phyloP scores from a whole-genome alignment of 2,113 vertebrate species.

The Melanerpes formicivorus region DNA sequence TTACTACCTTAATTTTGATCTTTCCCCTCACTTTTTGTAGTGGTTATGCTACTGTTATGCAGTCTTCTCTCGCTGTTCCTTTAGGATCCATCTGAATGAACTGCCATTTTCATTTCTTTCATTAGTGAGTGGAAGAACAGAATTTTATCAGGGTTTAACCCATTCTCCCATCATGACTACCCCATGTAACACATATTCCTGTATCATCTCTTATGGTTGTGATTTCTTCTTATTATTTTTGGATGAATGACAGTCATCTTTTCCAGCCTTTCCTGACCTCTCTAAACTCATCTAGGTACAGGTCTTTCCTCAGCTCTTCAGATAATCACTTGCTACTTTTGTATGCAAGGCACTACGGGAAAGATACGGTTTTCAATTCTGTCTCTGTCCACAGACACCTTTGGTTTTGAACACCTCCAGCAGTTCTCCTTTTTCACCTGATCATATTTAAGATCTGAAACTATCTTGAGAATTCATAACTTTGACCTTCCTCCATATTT shows the following conservation, averaged over 20 bases:
- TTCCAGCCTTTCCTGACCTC: neutral
- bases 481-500: neutral
- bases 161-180: neutral
- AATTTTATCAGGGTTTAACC: neutral
- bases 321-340: neutral
- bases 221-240: neutral
- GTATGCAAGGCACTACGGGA: neutral
- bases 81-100: neutral
- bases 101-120: neutral
- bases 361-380: neutral
- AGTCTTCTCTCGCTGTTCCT: neutral
- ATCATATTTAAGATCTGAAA: neutral
- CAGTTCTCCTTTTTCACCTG: neutral
- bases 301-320: neutral
- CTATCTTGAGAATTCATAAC: neutral
- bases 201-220: neutral
- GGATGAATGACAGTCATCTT: rapidly evolving
- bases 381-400: neutral
- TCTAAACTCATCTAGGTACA: neutral
- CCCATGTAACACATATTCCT: neutral
- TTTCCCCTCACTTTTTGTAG: neutral
- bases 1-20: neutral
- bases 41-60: neutral
- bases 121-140: neutral
- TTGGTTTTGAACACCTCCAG: neutral